Base-by-base conservation (phyloP, 2,888 invertebrate genomes). In the Mythimna impura region DNA sequence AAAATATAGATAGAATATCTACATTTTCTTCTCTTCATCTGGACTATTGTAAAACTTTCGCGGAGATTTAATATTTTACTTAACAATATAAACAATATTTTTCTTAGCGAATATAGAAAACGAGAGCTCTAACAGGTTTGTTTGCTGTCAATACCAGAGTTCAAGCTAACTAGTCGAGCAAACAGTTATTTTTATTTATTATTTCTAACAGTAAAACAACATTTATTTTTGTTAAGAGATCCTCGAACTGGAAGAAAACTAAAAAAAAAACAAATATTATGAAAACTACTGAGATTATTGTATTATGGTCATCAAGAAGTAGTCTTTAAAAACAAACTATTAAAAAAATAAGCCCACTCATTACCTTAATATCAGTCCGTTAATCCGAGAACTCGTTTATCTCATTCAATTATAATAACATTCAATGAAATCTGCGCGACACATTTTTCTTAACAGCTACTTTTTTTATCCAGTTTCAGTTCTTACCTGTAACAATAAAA, bases 141-240 rank as follows among this genome's bases (percentile, higher is more conserved):
- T 76, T 78, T 66, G 69, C 64, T 75, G 78, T 76, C 80, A 78
- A 83, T 78, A 73, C 47, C 80, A 77, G 75, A 61, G 58, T 65
- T 64, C 70, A 65, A 64, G 68, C 57, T 73, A 76, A 81, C 65
- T 58, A 81, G 71, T 47, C 14, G 57, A 50, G 40, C 36, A 72
- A 70, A 76, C 54, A 25, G 57, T 66, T 79, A 9, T 7, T 36
- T 70, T 66, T 62, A 14, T 22, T 74, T 72, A 68, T 71, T 77
- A 64, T 68, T 63, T 20, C n/a, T 55, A 10, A 20, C 17, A 47
- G 10, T 25, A 43, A 40, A 34, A 30, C 30, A 54, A 57, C n/a
- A 43, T 25, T 50, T 40, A 34, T 25, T 8, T 62, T 22, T 17
- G 20, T 17, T 10, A 6, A 55, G 20, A 17, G 20, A 36, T 47